phyloP scores from a whole-genome alignment of 35 echinoderm and acorn worm genomes.

The Patiria miniata region DNA sequence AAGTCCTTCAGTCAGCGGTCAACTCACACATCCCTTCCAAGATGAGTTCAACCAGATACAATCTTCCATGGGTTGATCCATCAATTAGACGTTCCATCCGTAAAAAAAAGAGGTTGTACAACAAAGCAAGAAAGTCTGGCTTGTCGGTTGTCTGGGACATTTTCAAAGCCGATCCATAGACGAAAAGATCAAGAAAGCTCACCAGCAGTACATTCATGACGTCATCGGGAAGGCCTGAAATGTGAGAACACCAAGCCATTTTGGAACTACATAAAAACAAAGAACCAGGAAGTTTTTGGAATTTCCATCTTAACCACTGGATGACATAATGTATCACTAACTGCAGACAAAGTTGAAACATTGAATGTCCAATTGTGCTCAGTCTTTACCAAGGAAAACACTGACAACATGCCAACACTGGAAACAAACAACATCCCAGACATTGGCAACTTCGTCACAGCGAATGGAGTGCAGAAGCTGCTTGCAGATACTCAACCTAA shows the following conservation, averaged over 20 bases:
- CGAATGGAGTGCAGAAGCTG: too few relatives aligned
- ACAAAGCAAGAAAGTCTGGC: conserved; percentile 20
- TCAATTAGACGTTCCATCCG: conserved; percentile 33
- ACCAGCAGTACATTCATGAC: conserved; percentile 8
- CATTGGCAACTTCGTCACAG: too few relatives aligned
- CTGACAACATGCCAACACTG: too few relatives aligned
- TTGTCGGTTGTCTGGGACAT: not conserved
- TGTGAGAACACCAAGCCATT: conserved; percentile 43
- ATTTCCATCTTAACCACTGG: conserved; percentile 6
- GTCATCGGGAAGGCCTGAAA: conserved; percentile 25
- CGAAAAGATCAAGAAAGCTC: not conserved
- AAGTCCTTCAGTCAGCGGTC: conserved; percentile 17
- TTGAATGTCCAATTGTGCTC: too few relatives aligned
- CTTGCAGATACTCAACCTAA: too few relatives aligned
- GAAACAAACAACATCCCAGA: too few relatives aligned
- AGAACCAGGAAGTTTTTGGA: conserved; percentile 20
- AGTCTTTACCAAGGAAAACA: too few relatives aligned
- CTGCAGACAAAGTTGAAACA: too few relatives aligned
- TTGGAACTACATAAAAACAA: conserved; percentile 42
- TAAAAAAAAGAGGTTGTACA: conserved; percentile 31
- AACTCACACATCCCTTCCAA: conserved; percentile 30
- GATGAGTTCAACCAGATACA: conserved; percentile 36
- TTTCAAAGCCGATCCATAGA: conserved; percentile 17
- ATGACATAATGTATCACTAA: too few relatives aligned
- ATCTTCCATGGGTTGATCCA: conserved; percentile 46